Percentiles rank a stretch among this genome's conserved stretches.
Evolutionary conservation across 2,113 vertebrate genomes (phyloP).

Genomic region (Argyrosomus japonicus): DNA sequence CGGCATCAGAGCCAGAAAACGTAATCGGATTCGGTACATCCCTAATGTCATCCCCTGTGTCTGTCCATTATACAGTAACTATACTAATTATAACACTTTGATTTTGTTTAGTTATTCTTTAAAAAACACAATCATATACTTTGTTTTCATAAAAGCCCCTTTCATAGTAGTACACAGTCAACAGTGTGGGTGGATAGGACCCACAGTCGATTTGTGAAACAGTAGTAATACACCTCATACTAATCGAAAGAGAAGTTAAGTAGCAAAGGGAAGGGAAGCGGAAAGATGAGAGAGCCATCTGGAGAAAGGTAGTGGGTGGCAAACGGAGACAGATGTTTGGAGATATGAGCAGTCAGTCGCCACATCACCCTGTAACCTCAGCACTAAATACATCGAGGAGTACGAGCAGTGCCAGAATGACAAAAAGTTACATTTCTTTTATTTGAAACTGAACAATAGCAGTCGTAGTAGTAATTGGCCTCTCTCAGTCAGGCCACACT

Average conservation of each 20-base stretch:
- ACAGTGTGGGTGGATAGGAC: background rate
- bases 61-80: too few relatives aligned
- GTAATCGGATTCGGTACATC: background rate
- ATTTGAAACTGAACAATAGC: background rate
- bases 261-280: constrained; percentile 11
- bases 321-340: constrained; percentile 35
- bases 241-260: constrained; percentile 45
- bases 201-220: background rate
- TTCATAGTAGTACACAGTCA: background rate
- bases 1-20: background rate
- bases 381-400: background rate
- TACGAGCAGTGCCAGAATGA: background rate
- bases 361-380: constrained; percentile 4
- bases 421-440: background rate
- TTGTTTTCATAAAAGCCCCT: background rate
- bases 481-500: constrained; percentile 12
- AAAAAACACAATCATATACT: background rate
- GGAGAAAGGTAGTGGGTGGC: constrained; percentile 31
- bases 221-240: constrained; percentile 7
- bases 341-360: constrained; percentile 21
- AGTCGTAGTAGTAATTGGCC: constrained; percentile 4
- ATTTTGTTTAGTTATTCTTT: too few relatives aligned
- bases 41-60: too few relatives aligned
- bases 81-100: too few relatives aligned
- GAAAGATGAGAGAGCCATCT: constrained; percentile 27